Base-by-base conservation (phyloP, 2,113 vertebrate genomes). In the Bostrychus sinensis region DNA sequence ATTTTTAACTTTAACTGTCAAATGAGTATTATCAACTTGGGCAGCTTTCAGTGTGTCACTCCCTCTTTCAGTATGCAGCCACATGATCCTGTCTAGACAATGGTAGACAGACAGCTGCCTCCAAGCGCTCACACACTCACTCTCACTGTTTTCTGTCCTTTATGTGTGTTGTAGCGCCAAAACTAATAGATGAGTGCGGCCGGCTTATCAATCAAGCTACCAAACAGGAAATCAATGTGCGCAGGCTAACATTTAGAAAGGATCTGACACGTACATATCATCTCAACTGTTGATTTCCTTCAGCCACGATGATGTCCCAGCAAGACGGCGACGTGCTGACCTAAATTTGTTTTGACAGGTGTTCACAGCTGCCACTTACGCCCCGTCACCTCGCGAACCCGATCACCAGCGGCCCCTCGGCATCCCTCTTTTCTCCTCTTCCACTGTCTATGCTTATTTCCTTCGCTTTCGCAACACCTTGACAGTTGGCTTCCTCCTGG, bases 41-140 rank as follows among this genome's bases (percentile, higher is more conserved):
- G 72, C 84, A 72, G 83, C 83, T 78, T 75, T 81, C 62, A 17
- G 51, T 63, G 0, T 73, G 77, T 83, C 81, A 66, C 77, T 70
- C 76, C 75, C 65, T 73, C 72, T 82, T 69, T 88, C 77, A 62
- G 83, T 84, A 87, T 88, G 89, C 87, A 81, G 75, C 28, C 73
- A 41, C 87, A 86, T 84, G 83, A 75, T 75, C 82, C 75, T 48
- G 81, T 90, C 86, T 85, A 81, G 86, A 88, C 86, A 78, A 82
- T 76, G 57, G 61, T 8, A 54, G 82, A 80, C 78, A 80, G 82
- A 77, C 86, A 85, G 82, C 85, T 83, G 80, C 80, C 80, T 86
- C 63, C 3, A 20, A 82, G 64, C 70, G 32, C 60, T 23, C 48
- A 39, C 43, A 56, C 45, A 28, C 43, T 25, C 9, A 26, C 55